A percentile compares a stretch with the other conserved stretches of the same genome.
Conservation (phyloP, 2,797 vertebrate genomes). For the Alcedo quadribrachys region DNA sequence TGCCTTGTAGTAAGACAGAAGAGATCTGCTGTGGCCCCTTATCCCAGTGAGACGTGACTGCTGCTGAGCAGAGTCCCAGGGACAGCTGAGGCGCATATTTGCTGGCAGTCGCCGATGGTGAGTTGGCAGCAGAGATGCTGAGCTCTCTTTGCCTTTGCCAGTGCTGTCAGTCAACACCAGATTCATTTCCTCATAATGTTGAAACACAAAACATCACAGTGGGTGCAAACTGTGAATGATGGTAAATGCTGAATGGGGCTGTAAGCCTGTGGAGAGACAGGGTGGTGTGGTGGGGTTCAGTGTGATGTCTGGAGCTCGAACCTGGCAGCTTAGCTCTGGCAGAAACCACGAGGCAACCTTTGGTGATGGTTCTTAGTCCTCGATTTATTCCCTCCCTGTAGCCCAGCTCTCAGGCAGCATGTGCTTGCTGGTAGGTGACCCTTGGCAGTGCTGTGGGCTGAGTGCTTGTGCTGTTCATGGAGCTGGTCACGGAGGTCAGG, state of each 20-base stretch:
- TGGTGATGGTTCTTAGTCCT: background rate
- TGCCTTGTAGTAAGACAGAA: background rate
- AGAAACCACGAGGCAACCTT: background rate
- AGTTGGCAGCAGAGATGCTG: background rate
- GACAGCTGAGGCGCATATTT: accelerated
- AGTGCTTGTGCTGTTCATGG: accelerated
- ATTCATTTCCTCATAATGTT: accelerated
- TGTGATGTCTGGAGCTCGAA: background rate
- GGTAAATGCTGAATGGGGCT: background rate
- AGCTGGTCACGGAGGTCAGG: background rate
- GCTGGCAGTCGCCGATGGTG: background rate
- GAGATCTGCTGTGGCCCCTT: background rate
- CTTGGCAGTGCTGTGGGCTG: background rate
- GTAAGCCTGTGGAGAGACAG: background rate
- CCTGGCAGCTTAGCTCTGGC: background rate
- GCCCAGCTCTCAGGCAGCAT: accelerated
- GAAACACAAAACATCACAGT: background rate
- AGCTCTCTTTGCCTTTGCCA: background rate
- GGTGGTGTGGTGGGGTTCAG: background rate
- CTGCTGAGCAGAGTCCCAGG: background rate
- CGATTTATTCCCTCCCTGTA: background rate
- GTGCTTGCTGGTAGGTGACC: background rate
- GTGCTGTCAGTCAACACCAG: background rate
- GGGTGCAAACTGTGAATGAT: background rate
- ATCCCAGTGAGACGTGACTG: background rate